Base-by-base conservation (phyloP, 2,113 vertebrate species). In the Azemiops feae region DNA sequence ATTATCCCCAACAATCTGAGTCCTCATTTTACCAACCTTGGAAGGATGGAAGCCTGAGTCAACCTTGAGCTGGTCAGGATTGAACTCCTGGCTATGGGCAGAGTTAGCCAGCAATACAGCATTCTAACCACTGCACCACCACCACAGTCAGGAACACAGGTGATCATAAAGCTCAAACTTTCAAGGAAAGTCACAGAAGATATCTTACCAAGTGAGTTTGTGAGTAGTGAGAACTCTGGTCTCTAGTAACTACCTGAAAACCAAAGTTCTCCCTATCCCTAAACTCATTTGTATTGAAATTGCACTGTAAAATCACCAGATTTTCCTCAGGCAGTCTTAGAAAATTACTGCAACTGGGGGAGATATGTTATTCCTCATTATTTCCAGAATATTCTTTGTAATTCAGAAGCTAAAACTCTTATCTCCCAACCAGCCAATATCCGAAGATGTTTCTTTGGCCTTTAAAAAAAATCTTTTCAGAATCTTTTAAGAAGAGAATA, bases 81-180 rank as follows among this genome's bases (percentile, higher is more conserved):
- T 69, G 12, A 69, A 69, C 60, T 69, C 60, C 30, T 69, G 60
- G 30, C 12, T 69, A n/a, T 69, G 27, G 11, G 60, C 60, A 69
- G 60, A 64, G 11, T 69, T 69, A 69, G 47, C 47, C 52, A 14
- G 60, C 60, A 69, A n/a, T 14, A 69, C 14, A 69, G 60, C 60
- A 64, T 64, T 69, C 60, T n/a, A 69, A 69, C 12, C 60, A n/a
- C 30, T 69, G 27, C 11, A 4, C 11, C 11, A 30, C 11, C 11
- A 30, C 60, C 11, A 64, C 20, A 2, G 30, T 64, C 16, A 52
- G 43, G 10, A 45, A n/a, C 0, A 1, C 50, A 12, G 92, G 9
- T 92, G 69, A 92, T 52, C 85, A 91, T 92, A 85, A 74, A 57
- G 54, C 20, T 39, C 92, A 45, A 27, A 91, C 34, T 34, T 96